Conservation (phyloP, 2,888 invertebrate genomes). For the Sminthurides aquaticus region DNA sequence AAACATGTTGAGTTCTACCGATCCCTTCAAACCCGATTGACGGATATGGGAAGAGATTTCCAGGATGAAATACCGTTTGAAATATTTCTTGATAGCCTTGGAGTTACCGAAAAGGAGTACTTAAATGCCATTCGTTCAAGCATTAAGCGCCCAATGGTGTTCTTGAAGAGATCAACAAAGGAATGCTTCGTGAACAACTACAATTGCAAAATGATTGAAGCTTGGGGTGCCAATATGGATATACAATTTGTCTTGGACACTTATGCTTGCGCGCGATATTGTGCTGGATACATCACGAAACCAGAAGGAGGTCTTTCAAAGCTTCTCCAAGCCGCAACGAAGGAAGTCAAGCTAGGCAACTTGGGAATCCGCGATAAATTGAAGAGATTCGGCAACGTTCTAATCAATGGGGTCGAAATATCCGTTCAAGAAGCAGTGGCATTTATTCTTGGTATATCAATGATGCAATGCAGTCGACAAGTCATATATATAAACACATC, state of each 20-base stretch:
- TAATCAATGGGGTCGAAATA: slow-evolving; percentile 40
- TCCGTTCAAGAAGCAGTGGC: slow-evolving; percentile 42
- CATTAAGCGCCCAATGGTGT: slow-evolving; percentile 29
- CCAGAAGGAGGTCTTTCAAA: slow-evolving; percentile 37
- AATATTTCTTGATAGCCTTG: slow-evolving; percentile 21
- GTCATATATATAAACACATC: slow-evolving; percentile 25
- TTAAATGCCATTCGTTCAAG: slow-evolving; percentile 26
- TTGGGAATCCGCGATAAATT: slow-evolving; percentile 36
- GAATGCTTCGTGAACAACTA: slow-evolving; percentile 42
- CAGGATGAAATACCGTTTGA: slow-evolving; percentile 21
- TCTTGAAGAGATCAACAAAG: slow-evolving; percentile 36
- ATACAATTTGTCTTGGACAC: slow-evolving; percentile 45
- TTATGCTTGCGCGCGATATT: slow-evolving; percentile 45
- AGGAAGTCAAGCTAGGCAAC: slow-evolving; percentile 43
- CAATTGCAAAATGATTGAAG: slow-evolving; percentile 38
- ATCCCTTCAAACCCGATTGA: neutral
- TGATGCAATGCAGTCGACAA: slow-evolving; percentile 10
- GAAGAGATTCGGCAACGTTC: slow-evolving; percentile 32
- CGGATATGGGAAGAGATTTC: neutral
- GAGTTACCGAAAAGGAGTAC: slow-evolving; percentile 25
- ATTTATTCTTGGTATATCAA: slow-evolving; percentile 26
- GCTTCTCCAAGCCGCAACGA: slow-evolving; percentile 29
- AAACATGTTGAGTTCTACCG: neutral
- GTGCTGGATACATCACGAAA: slow-evolving; percentile 43
- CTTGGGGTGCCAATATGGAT: slow-evolving; percentile 46